phyloP scores from a whole-genome alignment of 2,797 vertebrate genomes.

The Falco peregrinus region DNA sequence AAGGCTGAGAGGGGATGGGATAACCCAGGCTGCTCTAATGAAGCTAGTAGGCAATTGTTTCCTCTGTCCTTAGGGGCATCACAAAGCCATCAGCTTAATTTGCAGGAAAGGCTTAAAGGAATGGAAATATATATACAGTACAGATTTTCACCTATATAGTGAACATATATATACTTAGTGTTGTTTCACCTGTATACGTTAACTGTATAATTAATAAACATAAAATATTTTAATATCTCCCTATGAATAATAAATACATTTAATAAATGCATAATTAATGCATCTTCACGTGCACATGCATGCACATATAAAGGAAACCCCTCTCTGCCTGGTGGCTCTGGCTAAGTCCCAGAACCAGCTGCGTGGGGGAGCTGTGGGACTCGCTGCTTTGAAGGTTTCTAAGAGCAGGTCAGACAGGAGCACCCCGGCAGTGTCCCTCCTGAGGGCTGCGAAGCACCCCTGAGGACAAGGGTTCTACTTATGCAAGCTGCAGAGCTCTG shows the following conservation, averaged over 20 bases:
- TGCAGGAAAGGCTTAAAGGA: not conserved
- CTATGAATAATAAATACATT: slow-evolving; percentile 25
- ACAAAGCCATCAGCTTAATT: slow-evolving; percentile 21
- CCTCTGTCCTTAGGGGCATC: not conserved
- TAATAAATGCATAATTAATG: slow-evolving; percentile 45
- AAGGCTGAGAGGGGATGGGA: not conserved
- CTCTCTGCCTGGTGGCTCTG: not conserved
- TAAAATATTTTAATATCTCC: not conserved
- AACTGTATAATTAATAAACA: slow-evolving; percentile 29
- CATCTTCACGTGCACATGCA: not conserved
- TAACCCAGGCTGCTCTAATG: not conserved
- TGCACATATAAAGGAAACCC: not conserved
- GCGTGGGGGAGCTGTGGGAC: not conserved
- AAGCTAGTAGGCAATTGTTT: slow-evolving; percentile 13
- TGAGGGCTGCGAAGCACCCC: not conserved
- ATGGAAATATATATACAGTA: not conserved
- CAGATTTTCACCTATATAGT: not conserved
- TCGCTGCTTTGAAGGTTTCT: not conserved
- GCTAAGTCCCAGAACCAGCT: not conserved
- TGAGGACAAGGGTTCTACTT: not conserved
- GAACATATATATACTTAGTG: not conserved
- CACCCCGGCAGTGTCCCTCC: not conserved
- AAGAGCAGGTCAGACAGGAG: not conserved
- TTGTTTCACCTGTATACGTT: not conserved
- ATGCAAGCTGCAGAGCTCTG: not conserved